Evolutionary conservation across 2,113 vertebrate genomes (phyloP).

Genomic region (Macaca nemestrina): DNA sequence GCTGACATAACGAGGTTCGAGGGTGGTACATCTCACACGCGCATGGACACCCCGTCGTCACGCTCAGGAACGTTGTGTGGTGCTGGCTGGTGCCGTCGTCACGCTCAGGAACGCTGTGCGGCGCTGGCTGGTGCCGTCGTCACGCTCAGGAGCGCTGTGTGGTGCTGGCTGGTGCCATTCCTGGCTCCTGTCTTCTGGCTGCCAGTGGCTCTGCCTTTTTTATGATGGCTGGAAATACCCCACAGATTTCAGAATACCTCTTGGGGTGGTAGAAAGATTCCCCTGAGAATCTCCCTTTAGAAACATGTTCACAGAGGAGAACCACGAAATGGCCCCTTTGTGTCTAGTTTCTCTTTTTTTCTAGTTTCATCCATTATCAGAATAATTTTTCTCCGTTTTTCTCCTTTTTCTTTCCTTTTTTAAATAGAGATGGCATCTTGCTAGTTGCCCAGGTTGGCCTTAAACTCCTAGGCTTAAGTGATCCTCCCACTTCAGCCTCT

Average conservation of each 20-base stretch:
- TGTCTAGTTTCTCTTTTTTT: neutral
- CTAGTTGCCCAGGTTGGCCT: too few species aligned
- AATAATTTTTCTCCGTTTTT: too few species aligned
- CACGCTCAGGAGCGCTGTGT: too few species aligned
- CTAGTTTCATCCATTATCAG: neutral
- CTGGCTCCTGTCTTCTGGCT: neutral
- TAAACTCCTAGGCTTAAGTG: too few species aligned
- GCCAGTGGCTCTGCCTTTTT: neutral
- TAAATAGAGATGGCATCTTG: too few species aligned
- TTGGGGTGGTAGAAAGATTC: neutral
- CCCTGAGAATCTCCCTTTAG: neutral
- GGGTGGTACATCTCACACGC: too few species aligned
- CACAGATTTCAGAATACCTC: neutral
- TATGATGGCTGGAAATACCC: neutral
- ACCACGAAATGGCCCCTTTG: neutral
- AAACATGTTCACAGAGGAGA: neutral
- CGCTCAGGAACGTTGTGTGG: fast-evolving
- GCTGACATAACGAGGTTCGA: too few species aligned
- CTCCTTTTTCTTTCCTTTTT: too few species aligned
- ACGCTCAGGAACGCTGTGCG: too few species aligned
- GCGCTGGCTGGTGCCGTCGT: too few species aligned
- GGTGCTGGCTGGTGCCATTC: neutral
- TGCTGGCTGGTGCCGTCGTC: neutral
- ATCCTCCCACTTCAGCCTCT: too few species aligned
- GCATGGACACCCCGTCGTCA: too few species aligned